Conservation (phyloP, 2,797 vertebrate genomes). For the Enteromius viviparus region DNA sequence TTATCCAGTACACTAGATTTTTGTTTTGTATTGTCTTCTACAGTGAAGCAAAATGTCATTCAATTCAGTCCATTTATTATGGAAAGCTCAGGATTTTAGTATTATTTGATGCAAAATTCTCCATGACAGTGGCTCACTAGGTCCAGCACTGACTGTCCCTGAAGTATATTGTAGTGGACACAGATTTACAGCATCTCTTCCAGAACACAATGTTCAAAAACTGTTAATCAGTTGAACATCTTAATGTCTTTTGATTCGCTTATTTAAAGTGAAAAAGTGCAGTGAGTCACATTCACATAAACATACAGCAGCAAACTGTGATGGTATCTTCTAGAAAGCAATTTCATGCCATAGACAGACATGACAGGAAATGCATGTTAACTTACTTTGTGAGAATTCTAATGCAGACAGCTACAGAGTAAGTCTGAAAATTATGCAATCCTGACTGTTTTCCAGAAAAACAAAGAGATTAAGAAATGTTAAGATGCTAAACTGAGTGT, state of each 20-base stretch:
- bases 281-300: not conserved
- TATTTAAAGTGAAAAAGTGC: not conserved
- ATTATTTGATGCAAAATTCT: not conserved
- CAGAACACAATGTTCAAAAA: slow-evolving; percentile 12
- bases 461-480: slow-evolving; percentile 42
- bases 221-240: slow-evolving; percentile 8
- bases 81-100: no score
- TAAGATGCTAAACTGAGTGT: slow-evolving; percentile 59
- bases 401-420: slow-evolving; percentile 11
- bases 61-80: no score
- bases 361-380: slow-evolving; percentile 31
- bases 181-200: not conserved
- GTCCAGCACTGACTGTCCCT: not conserved
- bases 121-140: not conserved
- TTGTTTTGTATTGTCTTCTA: no score
- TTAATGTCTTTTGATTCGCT: slow-evolving; percentile 6
- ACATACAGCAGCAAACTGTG: not conserved
- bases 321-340: slow-evolving; percentile 2
- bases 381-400: slow-evolving; percentile 7
- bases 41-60: no score
- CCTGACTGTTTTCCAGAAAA: slow-evolving; percentile 55
- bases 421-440: not conserved
- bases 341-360: slow-evolving; percentile 4
- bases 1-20: no score
- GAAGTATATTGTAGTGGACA: not conserved